Evolutionary conservation across 2,113 vertebrate species (phyloP), one percentile per base, ranked within the genome.

Genomic region (Antennarius striatus): DNA sequence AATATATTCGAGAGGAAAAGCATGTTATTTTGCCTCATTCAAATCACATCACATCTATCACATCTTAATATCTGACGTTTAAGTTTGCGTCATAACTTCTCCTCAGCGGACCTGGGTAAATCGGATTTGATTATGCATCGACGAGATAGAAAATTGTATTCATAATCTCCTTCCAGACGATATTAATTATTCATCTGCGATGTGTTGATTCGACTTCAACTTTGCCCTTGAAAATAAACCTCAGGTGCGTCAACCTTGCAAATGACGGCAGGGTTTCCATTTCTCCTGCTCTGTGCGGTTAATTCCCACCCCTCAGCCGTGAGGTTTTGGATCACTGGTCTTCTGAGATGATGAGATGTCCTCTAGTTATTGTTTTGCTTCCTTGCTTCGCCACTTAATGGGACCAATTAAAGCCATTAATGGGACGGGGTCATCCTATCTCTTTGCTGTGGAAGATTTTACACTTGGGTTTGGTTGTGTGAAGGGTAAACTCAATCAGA

Each of bases 301-400:
- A 74, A 40, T 17, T 47, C 11, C 47, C 47, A 53, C 28, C 51
- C 53, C 53, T 80, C 61, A 75, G 45, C 63, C 65, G 5, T 71
- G 68, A 32, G 50, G 73, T 68, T 86, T 75, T 79, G 89, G 83
- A 83, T 88, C 82, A 79, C 68, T 71, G 73, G 58, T 67, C 83
- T 49, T 67, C 51, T 61, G 64, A 76, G 76, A 86, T 66, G 68
- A 75, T 67, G 63, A 56, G 72, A 68, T 79, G 85, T 86, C 81
- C 77, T 86, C 79, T 58, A 65, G 85, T 88, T 91, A 89, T 89
- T 88, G 90, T 90, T 90, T 80, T 79, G 81, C 87, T 86, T 90
- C 82, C 85, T 65, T 84, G 82, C 82, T 43, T 84, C 68, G 0
- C 62, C 68, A 68, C 80, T 86, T 91, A 88, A 90, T 79, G 73